Evolutionary conservation across 2,888 invertebrate species (phyloP), one percentile per base, ranked within the genome.

Genomic region (Macrophya annulata): DNA sequence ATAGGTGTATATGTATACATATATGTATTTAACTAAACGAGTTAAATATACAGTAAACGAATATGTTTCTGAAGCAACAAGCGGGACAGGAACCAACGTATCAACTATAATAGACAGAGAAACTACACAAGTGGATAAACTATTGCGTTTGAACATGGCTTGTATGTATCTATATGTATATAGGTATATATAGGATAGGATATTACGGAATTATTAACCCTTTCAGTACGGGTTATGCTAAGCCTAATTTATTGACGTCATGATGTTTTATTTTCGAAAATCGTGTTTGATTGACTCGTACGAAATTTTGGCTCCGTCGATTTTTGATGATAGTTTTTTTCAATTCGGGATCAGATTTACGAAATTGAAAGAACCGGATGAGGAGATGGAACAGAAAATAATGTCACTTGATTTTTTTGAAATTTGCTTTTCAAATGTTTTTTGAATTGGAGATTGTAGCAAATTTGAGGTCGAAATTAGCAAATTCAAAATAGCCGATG

Each of bases 71-170:
- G 15, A 68, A 68, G 68, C 37, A 17, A 74, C 45, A 74, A 45
- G 45, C 74, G 45, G 45, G 45, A 74, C 74, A 74, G 74, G 74
- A 74, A 74, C 74, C 45, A 45, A 25, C 74, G 74, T 12, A 74
- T 74, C 74, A 74, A 74, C n/a, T 31, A 5, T 68, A 74, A 74
- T 74, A 25, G 74, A 43, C 74, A 45, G 74, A 43, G 74, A 74
- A 74, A 74, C 74, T 45, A 45, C 4, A 74, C 74, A 74, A 74
- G 45, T 45, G 74, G 74, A 48, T 74, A 74, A 74, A 74, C 74
- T 74, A 45, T 74, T 74, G n/a, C 74, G 45, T 21, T 68, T 25
- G 10, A 15, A 25, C 25, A 6, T 45, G 6, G 25, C 15, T 0
- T 6, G 45, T 17, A 71, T 12, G 31, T 68, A 1, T 68, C 2